Evolutionary conservation across 2,797 vertebrate species (phyloP).

Genomic region (Pantherophis vulpinus): DNA sequence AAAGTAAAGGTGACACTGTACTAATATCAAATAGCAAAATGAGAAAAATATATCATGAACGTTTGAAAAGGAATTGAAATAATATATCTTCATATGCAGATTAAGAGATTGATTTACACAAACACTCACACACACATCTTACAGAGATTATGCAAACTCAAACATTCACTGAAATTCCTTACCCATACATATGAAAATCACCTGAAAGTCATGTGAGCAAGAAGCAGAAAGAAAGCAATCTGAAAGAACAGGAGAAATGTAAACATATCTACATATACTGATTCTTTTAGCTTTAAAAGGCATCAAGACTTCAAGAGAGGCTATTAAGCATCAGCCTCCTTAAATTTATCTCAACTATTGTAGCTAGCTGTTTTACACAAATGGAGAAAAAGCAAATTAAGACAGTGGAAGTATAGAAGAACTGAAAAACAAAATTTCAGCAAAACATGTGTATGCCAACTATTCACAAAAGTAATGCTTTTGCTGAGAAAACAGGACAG

Average conservation of each 20-base stretch:
- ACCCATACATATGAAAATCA: constrained; percentile 18
- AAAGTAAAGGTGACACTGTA: constrained; percentile 24
- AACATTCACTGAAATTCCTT: not conserved
- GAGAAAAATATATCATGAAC: constrained; percentile 30
- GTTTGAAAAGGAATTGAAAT: constrained; percentile 42
- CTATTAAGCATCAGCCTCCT: not conserved
- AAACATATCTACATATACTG: not conserved
- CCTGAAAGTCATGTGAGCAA: not conserved
- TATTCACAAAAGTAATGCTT: not conserved
- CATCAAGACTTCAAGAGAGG: not conserved
- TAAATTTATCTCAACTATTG: not conserved
- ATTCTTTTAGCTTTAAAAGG: not conserved
- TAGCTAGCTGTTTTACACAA: not conserved
- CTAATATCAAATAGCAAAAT: constrained; percentile 37
- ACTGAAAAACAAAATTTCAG: constrained; percentile 20
- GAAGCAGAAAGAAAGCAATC: not conserved
- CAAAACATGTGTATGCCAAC: no score
- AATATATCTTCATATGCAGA: not conserved
- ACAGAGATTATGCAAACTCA: constrained; percentile 25
- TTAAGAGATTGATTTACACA: not conserved
- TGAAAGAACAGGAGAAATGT: not conserved
- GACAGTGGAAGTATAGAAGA: not conserved
- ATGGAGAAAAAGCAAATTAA: not conserved
- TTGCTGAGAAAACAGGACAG: not conserved
- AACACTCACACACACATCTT: not conserved